Conservation (phyloP, 2,113 vertebrate species). For the Noturus placidus region DNA sequence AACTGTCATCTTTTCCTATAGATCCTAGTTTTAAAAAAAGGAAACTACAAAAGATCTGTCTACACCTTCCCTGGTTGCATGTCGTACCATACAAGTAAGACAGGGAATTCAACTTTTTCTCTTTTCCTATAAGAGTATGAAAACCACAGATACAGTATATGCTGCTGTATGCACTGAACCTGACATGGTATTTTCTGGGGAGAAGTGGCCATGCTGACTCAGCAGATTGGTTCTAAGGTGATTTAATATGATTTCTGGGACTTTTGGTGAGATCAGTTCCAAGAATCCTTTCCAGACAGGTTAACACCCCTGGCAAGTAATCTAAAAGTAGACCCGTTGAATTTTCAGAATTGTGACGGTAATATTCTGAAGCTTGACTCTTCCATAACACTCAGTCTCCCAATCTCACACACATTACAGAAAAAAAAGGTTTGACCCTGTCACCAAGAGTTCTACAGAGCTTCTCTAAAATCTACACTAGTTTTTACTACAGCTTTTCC, state of each 20-base stretch:
- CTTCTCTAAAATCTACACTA: background rate
- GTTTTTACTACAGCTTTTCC: background rate
- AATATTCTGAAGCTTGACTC: slow-evolving; percentile 6
- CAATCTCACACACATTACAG: background rate
- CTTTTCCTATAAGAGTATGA: slow-evolving; percentile 3
- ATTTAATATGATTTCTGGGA: background rate
- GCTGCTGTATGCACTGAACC: background rate
- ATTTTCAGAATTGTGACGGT: background rate
- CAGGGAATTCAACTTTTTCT: background rate
- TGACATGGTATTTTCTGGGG: slow-evolving; percentile 14
- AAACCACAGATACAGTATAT: background rate
- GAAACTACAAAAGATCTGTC: background rate
- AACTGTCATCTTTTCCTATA: background rate
- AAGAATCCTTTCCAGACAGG: slow-evolving; percentile 8
- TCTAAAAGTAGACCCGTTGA: slow-evolving; percentile 12
- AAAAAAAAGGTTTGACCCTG: slow-evolving; percentile 32
- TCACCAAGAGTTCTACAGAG: slow-evolving; percentile 1
- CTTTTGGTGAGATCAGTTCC: background rate
- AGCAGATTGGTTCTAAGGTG: background rate
- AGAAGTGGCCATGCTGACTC: slow-evolving; percentile 4
- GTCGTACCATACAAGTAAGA: background rate
- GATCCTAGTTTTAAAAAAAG: background rate
- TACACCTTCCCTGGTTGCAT: slow-evolving; percentile 1
- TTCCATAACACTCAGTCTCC: slow-evolving; percentile 9
- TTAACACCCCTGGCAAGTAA: slow-evolving; percentile 15